Evolutionary conservation across 2,113 vertebrate genomes (phyloP).

Genomic region (Chaetura pelagica): DNA sequence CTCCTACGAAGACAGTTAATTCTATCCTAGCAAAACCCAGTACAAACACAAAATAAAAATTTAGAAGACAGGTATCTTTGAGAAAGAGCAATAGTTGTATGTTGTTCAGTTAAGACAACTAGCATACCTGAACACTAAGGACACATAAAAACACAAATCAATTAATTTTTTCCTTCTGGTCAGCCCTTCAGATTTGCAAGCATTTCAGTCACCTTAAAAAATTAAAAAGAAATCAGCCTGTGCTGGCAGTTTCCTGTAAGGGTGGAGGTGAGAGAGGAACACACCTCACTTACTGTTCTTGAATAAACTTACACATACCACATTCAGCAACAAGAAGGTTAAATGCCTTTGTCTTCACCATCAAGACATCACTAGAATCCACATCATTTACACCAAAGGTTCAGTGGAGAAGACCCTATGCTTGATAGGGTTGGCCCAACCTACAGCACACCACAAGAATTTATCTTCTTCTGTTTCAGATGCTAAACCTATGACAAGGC

Average conservation of each 20-base stretch:
- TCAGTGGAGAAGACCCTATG: not conserved
- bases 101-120: not conserved
- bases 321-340: not conserved
- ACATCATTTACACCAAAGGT: not conserved
- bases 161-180: not conserved
- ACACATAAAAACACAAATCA: not conserved
- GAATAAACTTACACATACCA: not conserved
- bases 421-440: not conserved
- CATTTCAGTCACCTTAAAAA: not conserved
- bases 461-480: not conserved
- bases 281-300: not conserved
- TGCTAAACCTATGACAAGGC: not conserved
- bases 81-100: not conserved
- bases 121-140: not conserved
- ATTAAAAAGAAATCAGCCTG: not conserved
- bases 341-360: not conserved
- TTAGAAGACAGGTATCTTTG: not conserved
- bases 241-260: not conserved
- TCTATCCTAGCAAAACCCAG: not conserved
- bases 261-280: not conserved
- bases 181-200: constrained; percentile 27
- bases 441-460: not conserved
- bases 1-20: not conserved
- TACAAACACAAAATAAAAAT: not conserved
- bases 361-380: not conserved